Evolutionary conservation across 2,797 vertebrate species (phyloP).

Genomic region (Etheostoma nigrum): DNA sequence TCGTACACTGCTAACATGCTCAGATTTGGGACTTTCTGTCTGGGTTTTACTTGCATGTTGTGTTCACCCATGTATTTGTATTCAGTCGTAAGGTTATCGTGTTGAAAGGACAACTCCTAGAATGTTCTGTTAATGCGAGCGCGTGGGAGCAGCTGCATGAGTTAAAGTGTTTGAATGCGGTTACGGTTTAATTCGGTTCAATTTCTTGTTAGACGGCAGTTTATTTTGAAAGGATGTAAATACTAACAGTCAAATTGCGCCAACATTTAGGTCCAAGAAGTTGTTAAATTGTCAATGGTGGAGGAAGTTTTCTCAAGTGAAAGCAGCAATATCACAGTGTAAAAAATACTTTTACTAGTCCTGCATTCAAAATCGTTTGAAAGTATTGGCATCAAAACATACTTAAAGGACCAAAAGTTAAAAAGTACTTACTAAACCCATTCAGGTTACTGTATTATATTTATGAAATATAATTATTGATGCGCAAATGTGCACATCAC

Average conservation of each 20-base stretch:
- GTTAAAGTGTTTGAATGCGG: too few species aligned
- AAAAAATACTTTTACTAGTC: not conserved
- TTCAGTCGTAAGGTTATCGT: not conserved
- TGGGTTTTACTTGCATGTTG: not conserved
- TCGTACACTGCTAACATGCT: not conserved
- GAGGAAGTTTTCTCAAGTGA: not conserved
- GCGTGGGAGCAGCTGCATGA: not conserved
- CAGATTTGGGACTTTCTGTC: accelerated
- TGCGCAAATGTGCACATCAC: too few species aligned
- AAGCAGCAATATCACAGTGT: not conserved
- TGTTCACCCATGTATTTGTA: not conserved
- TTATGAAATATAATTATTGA: too few species aligned
- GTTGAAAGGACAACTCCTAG: not conserved
- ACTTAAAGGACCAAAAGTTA: too few species aligned
- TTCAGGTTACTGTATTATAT: too few species aligned
- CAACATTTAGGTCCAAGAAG: not conserved
- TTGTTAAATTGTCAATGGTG: not conserved
- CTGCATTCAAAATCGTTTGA: not conserved
- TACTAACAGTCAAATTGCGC: too few species aligned
- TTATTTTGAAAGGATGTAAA: not conserved
- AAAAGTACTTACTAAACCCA: too few species aligned
- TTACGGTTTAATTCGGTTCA: accelerated
- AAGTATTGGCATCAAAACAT: too few species aligned
- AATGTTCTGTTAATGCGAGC: constrained; percentile 25
- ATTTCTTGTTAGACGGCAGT: accelerated